Conservation (phyloP, 2,797 vertebrate species). For the Echiichthys vipera region DNA sequence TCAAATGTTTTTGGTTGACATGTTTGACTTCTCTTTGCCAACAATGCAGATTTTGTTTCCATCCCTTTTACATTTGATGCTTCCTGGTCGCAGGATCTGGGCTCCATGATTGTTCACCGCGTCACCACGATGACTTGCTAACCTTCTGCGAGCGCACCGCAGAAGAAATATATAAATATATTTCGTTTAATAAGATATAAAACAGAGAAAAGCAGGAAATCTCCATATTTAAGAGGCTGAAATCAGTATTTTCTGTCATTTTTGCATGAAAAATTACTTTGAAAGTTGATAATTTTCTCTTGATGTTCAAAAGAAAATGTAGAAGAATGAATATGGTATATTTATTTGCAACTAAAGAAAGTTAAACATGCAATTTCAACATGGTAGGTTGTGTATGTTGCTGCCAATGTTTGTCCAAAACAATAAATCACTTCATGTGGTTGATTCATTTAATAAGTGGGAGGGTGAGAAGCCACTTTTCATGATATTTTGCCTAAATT, state of each 20-base stretch:
- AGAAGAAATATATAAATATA: no score
- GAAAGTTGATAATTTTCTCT: no score
- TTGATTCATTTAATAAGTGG: neutral
- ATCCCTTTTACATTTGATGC: neutral
- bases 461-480: neutral
- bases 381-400: neutral
- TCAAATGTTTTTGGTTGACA: neutral
- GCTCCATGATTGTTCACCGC: conserved; percentile 49
- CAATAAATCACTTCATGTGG: neutral
- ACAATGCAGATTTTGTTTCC: neutral
- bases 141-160: conserved; percentile 48
- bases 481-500: neutral
- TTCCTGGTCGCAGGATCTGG: conserved; percentile 6
- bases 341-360: no score
- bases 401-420: neutral
- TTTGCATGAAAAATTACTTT: no score
- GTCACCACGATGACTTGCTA: conserved; percentile 63
- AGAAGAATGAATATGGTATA: no score
- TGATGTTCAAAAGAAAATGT: no score
- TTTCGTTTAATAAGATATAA: no score
- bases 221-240: no score
- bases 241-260: no score
- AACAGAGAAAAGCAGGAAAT: no score
- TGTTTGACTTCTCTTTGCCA: neutral
- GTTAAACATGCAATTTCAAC: neutral